Conservation (phyloP, 2,797 vertebrate genomes). For the Cryptoprocta ferox region DNA sequence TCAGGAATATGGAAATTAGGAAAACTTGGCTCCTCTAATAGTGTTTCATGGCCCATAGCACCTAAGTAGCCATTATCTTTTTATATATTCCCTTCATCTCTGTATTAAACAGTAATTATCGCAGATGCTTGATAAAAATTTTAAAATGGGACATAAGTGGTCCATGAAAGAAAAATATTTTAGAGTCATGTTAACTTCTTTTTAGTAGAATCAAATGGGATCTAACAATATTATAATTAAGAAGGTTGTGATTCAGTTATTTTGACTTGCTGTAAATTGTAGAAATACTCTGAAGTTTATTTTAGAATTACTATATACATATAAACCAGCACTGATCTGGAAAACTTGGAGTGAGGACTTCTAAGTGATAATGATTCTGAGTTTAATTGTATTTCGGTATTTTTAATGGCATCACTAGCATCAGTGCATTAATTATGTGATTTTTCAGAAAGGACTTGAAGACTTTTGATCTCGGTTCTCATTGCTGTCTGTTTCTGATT, state of each 20-base stretch:
- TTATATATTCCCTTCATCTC: background rate
- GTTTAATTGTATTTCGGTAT: background rate
- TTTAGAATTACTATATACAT: background rate
- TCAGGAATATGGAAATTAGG: background rate
- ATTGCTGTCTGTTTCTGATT: constrained; percentile 6
- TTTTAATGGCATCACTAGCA: background rate
- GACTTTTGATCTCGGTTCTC: background rate
- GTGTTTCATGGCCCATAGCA: background rate
- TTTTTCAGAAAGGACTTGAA: background rate
- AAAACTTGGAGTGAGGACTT: background rate
- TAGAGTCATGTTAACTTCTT: background rate
- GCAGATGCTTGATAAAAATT: background rate
- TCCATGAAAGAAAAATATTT: background rate
- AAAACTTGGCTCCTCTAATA: background rate
- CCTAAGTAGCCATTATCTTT: background rate
- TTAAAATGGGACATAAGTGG: background rate
- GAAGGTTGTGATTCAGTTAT: background rate
- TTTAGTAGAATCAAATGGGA: background rate
- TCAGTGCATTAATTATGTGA: background rate
- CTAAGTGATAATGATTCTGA: background rate
- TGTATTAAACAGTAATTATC: background rate
- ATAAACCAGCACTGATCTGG: background rate
- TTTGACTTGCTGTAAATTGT: background rate
- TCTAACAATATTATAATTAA: background rate
- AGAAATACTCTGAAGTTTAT: constrained; percentile 8